A percentile compares a stretch with the other conserved stretches of the same genome.
These are phyloP conservation scores for Drosophila maculinotata DNA, from an alignment of 2,888 invertebrate species.

Conservation along the genomic window DNA sequence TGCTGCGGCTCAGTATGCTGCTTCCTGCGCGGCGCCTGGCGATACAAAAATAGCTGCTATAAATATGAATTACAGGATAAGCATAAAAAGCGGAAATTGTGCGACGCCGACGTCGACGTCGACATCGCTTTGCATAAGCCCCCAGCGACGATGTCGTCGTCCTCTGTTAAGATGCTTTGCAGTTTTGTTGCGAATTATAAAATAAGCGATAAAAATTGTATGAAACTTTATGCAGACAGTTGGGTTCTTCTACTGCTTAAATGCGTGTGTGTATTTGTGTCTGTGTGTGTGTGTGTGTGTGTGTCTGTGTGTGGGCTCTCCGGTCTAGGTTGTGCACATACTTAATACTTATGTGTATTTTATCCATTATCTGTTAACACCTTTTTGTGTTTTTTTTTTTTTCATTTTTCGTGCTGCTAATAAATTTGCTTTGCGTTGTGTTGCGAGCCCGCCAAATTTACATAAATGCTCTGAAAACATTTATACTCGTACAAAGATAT, in stretches of 20 bases:
- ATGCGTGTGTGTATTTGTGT: background rate
- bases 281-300: slow-evolving; percentile 22
- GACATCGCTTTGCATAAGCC: slow-evolving; percentile 71
- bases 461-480: slow-evolving; percentile 62
- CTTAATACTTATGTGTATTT: slow-evolving; percentile 61
- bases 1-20: slow-evolving; percentile 59
- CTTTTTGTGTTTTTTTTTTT: slow-evolving; percentile 51
- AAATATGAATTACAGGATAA: slow-evolving; percentile 84
- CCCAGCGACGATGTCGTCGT: slow-evolving; percentile 20
- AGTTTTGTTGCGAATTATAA: slow-evolving; percentile 79
- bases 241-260: slow-evolving; percentile 25
- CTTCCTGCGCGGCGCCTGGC: slow-evolving; percentile 45
- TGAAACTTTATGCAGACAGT: slow-evolving; percentile 74
- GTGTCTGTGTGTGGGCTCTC: slow-evolving; percentile 6
- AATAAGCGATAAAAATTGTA: slow-evolving; percentile 80
- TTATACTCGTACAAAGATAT: slow-evolving; percentile 41
- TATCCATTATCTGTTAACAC: slow-evolving; percentile 78
- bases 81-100: slow-evolving; percentile 84
- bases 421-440: slow-evolving; percentile 51
- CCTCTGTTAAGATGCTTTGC: slow-evolving; percentile 70
- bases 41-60: slow-evolving; percentile 77
- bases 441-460: slow-evolving; percentile 49
- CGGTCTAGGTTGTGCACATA: slow-evolving; percentile 24
- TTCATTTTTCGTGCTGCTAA: slow-evolving; percentile 49
- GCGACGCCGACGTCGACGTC: slow-evolving; percentile 57